Evolutionary conservation across 2,888 invertebrate genomes (phyloP), one percentile per base, ranked within the genome.

Genomic region (Tinea semifulvella): DNA sequence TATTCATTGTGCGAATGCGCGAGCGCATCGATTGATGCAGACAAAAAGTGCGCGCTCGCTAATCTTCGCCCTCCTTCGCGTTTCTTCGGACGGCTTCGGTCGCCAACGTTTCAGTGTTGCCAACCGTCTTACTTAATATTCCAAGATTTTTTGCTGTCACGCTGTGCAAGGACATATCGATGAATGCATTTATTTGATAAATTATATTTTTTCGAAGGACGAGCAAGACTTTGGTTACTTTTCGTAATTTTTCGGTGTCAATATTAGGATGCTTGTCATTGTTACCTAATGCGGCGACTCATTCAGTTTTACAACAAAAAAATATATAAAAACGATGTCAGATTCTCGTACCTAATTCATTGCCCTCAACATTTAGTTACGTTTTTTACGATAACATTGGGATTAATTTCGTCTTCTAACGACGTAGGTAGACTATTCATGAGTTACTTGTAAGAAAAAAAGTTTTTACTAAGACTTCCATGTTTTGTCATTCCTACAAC

Each of bases 11-110:
- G 75, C 76, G 77, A 79, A 76, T 77, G 80, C 76, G 73, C 72
- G 76, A 71, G 77, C 79, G 79, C 79, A 79, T 76, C 80, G 77
- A 80, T 80, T 80, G 79, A 80, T 77, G 76, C 77, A 76, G 73
- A 74, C 75, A 80, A 80, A 80, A 80, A 80, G 69, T 66, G 63
- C 73, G 63, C 71, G 65, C 66, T 72, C 68, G 74, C 80, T 80
- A 79, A 79, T 79, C 79, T 77, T 76, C 76, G 79, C 68, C 68
- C 68, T 65, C 65, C 67, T 66, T 77, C 79, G 77, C 60, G 53
- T 55, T 52, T 49, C 54, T 56, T 61, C 64, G 62, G 74, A 57
- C 55, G 61, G 59, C 68, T 62, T 71, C 70, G 72, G 65, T 27
- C 58, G 59, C 56, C 58, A 20, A 17, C 40, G 40, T 22, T 13